Percentiles rank a stretch among this genome's conserved stretches.
phyloP scores from a whole-genome alignment of 2,888 invertebrate species.

The Seira ritae region DNA sequence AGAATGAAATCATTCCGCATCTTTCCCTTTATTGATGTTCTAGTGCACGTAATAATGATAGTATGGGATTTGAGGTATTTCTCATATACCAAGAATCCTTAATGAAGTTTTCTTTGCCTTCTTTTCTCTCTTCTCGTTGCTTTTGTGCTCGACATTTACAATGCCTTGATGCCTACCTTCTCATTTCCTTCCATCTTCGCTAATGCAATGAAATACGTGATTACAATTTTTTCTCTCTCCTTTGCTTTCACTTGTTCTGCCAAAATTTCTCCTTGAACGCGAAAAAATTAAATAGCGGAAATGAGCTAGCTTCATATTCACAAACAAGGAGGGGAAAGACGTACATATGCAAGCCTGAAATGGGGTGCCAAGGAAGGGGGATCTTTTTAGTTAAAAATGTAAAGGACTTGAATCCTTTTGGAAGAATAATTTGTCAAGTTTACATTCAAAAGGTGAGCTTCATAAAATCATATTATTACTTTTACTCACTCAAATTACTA shows the following conservation, averaged over 20 bases:
- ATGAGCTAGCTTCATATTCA: slow-evolving; percentile 84
- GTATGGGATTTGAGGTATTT: background rate
- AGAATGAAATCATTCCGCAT: background rate
- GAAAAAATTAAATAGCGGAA: slow-evolving; percentile 78
- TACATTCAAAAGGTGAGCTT: slow-evolving; percentile 81
- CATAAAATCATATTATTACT: background rate
- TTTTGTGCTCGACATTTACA: background rate
- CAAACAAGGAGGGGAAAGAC: slow-evolving; percentile 84
- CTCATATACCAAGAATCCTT: background rate
- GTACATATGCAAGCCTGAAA: slow-evolving; percentile 93
- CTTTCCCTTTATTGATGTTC: background rate
- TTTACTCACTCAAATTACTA: background rate
- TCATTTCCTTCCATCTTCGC: slow-evolving; percentile 21
- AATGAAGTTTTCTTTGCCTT: background rate
- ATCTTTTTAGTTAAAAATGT: slow-evolving; percentile 90
- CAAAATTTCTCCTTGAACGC: background rate
- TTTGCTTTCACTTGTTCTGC: too few species aligned
- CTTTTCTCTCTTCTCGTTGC: too few species aligned
- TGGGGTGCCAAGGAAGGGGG: slow-evolving; percentile 92
- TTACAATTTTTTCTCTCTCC: background rate
- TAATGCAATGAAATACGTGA: slow-evolving; percentile 4
- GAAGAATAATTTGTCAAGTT: slow-evolving; percentile 91
- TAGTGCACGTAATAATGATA: background rate
- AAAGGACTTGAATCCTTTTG: slow-evolving; percentile 86
- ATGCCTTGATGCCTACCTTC: slow-evolving; percentile 93